Base-by-base conservation (phyloP, 2,797 vertebrate genomes). In the Hypotaenidia philippensis region DNA sequence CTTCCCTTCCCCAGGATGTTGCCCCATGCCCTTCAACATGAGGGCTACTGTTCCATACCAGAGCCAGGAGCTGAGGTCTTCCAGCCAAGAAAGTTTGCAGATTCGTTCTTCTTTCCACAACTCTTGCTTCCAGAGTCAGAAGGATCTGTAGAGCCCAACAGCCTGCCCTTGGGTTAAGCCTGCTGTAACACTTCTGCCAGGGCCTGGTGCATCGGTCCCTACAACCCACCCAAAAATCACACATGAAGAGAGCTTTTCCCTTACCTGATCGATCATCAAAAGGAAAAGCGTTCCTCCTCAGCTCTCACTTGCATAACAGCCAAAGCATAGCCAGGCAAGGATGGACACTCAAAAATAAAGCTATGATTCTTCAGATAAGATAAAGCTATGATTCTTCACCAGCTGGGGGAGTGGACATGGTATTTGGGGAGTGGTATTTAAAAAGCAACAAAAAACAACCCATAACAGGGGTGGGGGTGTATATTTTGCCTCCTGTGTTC, bases 351-450 rank as follows among this genome's bases (percentile, higher is more conserved):
- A 40, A 82, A 87, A 84, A 59, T 11, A 9, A 65, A 57, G 14
- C 19, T 29, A 7, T 25, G 20, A 68, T 14, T 32, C 52, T 80
- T 55, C 40, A 80, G 49, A 21, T 6, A n/a, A n/a, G n/a, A 59
- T 11, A 9, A 65, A 57, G 14, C 19, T 29, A 7, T 25, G 20
- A 68, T 14, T 32, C 52, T 80, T 55, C 40, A 74, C 31, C 20
- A 16, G 22, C 2, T 49, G 5, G 6, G 8, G 14, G 8, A 76
- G 5, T 2, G 1, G 31, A n/a, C 27, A 20, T 5, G 29, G 11
- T 29, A 9, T 60, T n/a, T 29, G 16, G 27, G 47, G 16, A 79
- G 57, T 3, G 1, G 9, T 36, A 71, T 68, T 87, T 47, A 5
- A 32, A 57, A 59, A 60, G 25, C 2, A 18, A 85, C 50, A 25